Conservation (phyloP, 2,113 vertebrate species). For the Nansenia antarctica region DNA sequence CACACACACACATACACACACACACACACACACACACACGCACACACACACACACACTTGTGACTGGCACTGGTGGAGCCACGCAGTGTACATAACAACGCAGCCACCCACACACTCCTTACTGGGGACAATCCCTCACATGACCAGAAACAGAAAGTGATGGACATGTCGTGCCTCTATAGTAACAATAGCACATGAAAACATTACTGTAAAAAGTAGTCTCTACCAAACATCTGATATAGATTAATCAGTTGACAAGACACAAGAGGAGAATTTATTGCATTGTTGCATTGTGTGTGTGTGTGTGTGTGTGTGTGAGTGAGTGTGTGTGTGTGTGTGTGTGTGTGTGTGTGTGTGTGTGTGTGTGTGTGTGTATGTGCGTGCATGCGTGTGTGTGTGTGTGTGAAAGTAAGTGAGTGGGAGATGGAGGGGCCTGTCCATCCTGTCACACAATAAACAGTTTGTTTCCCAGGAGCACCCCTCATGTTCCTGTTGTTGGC, state of each 20-base stretch:
- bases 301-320: constrained; percentile 8
- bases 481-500: constrained; percentile 83
- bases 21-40: background rate
- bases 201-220: background rate
- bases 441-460: constrained; percentile 82
- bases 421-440: constrained; percentile 62
- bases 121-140: background rate
- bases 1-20: background rate
- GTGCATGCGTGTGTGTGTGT: constrained; percentile 13
- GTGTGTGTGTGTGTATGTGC: constrained; percentile 28
- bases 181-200: background rate
- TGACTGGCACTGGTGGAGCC: too few relatives aligned
- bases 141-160: background rate
- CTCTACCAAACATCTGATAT: background rate
- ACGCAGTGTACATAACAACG: too few relatives aligned
- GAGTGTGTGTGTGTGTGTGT: constrained; percentile 41
- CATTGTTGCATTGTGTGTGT: background rate
- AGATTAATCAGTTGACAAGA: background rate
- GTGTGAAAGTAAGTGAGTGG: constrained; percentile 48
- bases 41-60: background rate
- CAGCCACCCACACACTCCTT: background rate
- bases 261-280: background rate
- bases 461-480: constrained; percentile 83
- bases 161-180: background rate
- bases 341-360: constrained; percentile 39